phyloP scores from a whole-genome alignment of 2,888 invertebrate species.

The Malthinus flaveolus region DNA sequence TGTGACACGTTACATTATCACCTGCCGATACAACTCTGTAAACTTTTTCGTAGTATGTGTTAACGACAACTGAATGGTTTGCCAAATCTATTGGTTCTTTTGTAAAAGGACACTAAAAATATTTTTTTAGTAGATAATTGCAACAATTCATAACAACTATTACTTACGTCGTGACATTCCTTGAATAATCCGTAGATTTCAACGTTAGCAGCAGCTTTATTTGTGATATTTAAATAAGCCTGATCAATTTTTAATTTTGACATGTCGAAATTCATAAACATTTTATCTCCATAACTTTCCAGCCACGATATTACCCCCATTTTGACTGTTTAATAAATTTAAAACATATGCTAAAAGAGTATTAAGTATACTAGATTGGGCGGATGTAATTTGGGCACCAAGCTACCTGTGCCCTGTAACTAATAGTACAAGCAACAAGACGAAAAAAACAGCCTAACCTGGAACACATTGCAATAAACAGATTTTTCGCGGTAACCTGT shows the following conservation, averaged over 20 bases:
- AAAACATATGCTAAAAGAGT: too few species aligned
- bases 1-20: conserved; percentile 59
- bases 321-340: neutral
- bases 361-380: too few species aligned
- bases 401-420: too few species aligned
- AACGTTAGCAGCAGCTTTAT: conserved; percentile 46
- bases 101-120: conserved; percentile 37
- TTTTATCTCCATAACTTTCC: conserved; percentile 60
- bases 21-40: conserved; percentile 26
- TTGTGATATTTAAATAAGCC: conserved; percentile 62
- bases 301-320: conserved; percentile 58
- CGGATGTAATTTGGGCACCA: too few species aligned
- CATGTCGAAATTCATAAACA: conserved; percentile 61
- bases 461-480: too few species aligned
- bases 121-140: conserved; percentile 29
- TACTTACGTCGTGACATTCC: conserved; percentile 68
- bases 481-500: too few species aligned
- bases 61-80: conserved; percentile 13
- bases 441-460: too few species aligned
- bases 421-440: too few species aligned
- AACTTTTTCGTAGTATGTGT: conserved; percentile 22
- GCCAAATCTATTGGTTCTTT: conserved; percentile 13
- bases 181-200: conserved; percentile 70
- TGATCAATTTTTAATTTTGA: conserved; percentile 65
- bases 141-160: conserved; percentile 27